Evolutionary conservation across 2,113 vertebrate genomes (phyloP).

Genomic region (Mugil cephalus): DNA sequence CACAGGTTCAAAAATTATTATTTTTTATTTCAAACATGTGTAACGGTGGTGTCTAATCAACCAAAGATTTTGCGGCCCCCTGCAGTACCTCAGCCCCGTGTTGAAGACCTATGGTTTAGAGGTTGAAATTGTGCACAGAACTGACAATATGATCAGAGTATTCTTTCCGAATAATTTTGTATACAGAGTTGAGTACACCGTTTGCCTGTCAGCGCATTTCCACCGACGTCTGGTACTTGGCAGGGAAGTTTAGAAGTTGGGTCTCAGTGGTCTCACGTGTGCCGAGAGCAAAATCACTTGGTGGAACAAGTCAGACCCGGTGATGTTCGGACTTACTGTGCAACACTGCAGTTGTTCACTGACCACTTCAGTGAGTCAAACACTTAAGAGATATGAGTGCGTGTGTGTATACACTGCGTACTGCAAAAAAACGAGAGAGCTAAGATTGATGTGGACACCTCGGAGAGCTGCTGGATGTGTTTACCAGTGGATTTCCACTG

Average conservation of each 20-base stretch:
- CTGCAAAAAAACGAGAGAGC: constrained; percentile 23
- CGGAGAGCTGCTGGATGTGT: constrained; percentile 72
- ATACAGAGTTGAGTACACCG: constrained; percentile 12
- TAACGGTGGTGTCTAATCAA: too few relatives aligned
- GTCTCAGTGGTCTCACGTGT: constrained; percentile 43
- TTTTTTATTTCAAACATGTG: too few relatives aligned
- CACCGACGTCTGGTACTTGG: constrained; percentile 23
- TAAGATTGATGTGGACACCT: constrained; percentile 65
- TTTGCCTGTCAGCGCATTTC: constrained; percentile 42
- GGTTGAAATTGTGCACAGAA: too few relatives aligned
- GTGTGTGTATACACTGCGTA: constrained; percentile 4
- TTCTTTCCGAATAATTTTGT: too few relatives aligned
- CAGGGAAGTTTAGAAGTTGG: not conserved
- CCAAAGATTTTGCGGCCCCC: too few relatives aligned
- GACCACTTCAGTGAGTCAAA: constrained; percentile 50
- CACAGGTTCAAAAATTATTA: too few relatives aligned
- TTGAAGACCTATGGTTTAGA: too few relatives aligned
- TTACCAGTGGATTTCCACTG: constrained; percentile 72
- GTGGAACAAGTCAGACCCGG: constrained; percentile 35
- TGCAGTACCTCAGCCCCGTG: too few relatives aligned
- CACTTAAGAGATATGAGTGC: constrained; percentile 38
- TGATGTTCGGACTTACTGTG: constrained; percentile 40
- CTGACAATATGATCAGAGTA: too few relatives aligned
- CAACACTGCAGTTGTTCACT: constrained; percentile 11
- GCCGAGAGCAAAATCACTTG: constrained; percentile 60